Conservation (phyloP, 2,797 vertebrate species). For the Aphelocoma californica region DNA sequence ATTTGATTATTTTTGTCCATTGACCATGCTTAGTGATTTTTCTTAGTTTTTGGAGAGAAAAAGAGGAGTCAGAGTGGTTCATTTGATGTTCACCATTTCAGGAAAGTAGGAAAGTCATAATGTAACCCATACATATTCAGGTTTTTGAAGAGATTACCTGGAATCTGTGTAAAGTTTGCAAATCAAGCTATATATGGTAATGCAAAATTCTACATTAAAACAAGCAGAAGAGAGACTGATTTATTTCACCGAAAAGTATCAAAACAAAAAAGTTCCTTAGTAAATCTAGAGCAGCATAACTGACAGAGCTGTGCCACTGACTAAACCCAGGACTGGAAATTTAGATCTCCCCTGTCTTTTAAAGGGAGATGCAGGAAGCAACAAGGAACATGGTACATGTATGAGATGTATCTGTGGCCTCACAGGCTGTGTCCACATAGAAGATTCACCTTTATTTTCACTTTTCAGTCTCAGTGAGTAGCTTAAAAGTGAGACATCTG, state of each 20-base stretch:
- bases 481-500: neutral
- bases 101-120: neutral
- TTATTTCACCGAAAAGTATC: neutral
- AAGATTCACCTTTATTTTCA: neutral
- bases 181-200: neutral
- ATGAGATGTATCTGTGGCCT: neutral
- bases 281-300: neutral
- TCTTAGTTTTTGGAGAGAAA: neutral
- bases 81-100: neutral
- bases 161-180: neutral
- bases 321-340: neutral
- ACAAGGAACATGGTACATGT: neutral
- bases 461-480: neutral
- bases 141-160: neutral
- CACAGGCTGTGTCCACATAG: neutral
- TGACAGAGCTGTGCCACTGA: neutral
- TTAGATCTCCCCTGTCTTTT: neutral
- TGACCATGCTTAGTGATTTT: neutral
- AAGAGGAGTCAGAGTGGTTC: neutral
- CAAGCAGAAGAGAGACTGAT: neutral
- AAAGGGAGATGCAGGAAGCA: neutral
- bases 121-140: neutral
- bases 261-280: neutral
- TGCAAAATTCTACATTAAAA: neutral
- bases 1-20: neutral